These are phyloP conservation scores for Cheilosia scutellata DNA, from an alignment of 2,888 invertebrate species.

Conservation along the genomic window DNA sequence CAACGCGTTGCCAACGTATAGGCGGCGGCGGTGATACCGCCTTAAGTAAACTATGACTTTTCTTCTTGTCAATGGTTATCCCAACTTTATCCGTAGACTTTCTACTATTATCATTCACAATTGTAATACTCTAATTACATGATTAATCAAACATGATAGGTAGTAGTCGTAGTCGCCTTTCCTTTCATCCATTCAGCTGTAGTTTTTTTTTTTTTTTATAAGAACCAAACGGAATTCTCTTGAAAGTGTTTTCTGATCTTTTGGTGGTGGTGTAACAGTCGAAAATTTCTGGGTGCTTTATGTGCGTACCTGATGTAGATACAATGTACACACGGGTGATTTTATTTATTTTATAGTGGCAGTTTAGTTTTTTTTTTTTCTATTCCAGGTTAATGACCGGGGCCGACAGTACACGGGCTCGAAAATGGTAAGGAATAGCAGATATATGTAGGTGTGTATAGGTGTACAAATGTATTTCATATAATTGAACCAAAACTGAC, in stretches of 20 bases:
- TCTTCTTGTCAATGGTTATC: neutral
- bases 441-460: slow-evolving; percentile 42
- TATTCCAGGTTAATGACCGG: slow-evolving; percentile 48
- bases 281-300: slow-evolving; percentile 25
- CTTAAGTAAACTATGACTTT: slow-evolving; percentile 32
- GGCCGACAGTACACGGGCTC: slow-evolving; percentile 10
- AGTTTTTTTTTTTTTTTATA: neutral
- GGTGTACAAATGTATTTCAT: slow-evolving; percentile 43
- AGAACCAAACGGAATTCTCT: neutral
- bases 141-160: slow-evolving; percentile 57
- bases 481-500: slow-evolving; percentile 57
- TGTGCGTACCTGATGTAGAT: slow-evolving; percentile 37
- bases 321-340: slow-evolving; percentile 13
- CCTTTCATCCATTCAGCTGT: neutral
- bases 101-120: slow-evolving; percentile 41
- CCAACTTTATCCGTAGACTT: slow-evolving; percentile 16
- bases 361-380: slow-evolving; percentile 34
- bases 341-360: slow-evolving; percentile 28
- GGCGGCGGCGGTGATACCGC: no score
- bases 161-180: neutral
- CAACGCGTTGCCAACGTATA: neutral
- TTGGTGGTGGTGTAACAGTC: slow-evolving; percentile 35
- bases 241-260: slow-evolving; percentile 4
- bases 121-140: slow-evolving; percentile 63
- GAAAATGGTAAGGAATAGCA: slow-evolving; percentile 23